phyloP scores from a whole-genome alignment of 2,888 invertebrate genomes.

The Atethmia centrago region DNA sequence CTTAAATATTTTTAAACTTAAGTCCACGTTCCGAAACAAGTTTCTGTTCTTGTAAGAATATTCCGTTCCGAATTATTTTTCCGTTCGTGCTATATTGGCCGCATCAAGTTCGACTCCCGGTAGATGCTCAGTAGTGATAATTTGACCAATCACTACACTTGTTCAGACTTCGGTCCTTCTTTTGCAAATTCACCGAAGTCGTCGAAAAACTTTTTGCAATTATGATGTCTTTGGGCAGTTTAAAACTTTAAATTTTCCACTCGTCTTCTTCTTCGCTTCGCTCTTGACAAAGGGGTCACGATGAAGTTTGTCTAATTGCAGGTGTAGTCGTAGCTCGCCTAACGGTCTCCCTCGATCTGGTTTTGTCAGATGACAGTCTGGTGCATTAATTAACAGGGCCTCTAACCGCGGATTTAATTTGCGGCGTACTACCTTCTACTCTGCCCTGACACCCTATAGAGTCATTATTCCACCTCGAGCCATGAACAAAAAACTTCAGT shows the following conservation, averaged over 20 bases:
- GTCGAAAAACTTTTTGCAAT: slow-evolving; percentile 37
- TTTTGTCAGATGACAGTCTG: too few relatives aligned
- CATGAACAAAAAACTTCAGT: too few relatives aligned
- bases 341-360: too few relatives aligned
- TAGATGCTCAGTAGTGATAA: slow-evolving; percentile 64
- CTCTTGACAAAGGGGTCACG: too few relatives aligned
- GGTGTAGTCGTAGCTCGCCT: too few relatives aligned
- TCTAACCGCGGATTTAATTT: too few relatives aligned
- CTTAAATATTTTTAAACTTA: not conserved
- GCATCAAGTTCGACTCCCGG: slow-evolving; percentile 36
- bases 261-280: not conserved
- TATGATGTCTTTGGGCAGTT: slow-evolving; percentile 36
- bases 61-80: slow-evolving; percentile 32
- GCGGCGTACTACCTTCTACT: too few relatives aligned
- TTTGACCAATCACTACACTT: slow-evolving; percentile 76
- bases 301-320: too few relatives aligned
- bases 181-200: slow-evolving; percentile 29
- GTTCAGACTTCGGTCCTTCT: slow-evolving; percentile 30
- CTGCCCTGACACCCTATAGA: too few relatives aligned
- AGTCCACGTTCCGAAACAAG: not conserved
- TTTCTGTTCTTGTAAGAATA: slow-evolving; percentile 6
- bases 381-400: too few relatives aligned
- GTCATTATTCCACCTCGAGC: too few relatives aligned
- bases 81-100: slow-evolving; percentile 74
- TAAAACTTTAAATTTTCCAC: slow-evolving; percentile 29